These are phyloP conservation scores for Pelvicachromis taeniatus DNA, from an alignment of 2,113 vertebrate species.

Conservation along the genomic window DNA sequence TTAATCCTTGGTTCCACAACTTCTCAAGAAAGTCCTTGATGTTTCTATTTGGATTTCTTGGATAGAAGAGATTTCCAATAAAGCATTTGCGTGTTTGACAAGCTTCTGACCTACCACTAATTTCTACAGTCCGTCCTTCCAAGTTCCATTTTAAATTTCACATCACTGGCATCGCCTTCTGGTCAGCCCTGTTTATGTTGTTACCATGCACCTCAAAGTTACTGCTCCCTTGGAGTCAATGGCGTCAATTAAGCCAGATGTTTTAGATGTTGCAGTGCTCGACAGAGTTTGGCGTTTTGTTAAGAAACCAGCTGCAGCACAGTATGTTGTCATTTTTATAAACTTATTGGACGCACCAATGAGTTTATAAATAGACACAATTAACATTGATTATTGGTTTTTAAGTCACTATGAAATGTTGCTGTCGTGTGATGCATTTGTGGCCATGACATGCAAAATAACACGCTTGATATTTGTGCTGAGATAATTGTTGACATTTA, in stretches of 20 bases:
- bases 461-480: background rate
- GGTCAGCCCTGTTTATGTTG: background rate
- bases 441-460: background rate
- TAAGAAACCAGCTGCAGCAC: background rate
- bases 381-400: background rate
- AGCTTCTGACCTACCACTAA: background rate
- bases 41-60: background rate
- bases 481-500: background rate
- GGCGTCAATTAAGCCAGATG: background rate
- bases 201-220: background rate
- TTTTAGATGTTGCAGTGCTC: background rate
- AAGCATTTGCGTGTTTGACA: background rate
- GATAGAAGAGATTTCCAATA: background rate
- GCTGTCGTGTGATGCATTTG: background rate
- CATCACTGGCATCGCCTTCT: background rate
- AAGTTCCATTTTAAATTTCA: background rate
- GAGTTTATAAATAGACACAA: background rate
- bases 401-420: background rate
- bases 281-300: background rate
- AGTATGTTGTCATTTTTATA: background rate
- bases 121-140: background rate
- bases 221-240: background rate
- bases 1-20: background rate
- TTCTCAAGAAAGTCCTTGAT: background rate
- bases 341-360: background rate